A percentile compares a stretch with the other conserved stretches of the same genome.
Conservation (phyloP, 2,888 invertebrate genomes). For the Acronicta aceris region DNA sequence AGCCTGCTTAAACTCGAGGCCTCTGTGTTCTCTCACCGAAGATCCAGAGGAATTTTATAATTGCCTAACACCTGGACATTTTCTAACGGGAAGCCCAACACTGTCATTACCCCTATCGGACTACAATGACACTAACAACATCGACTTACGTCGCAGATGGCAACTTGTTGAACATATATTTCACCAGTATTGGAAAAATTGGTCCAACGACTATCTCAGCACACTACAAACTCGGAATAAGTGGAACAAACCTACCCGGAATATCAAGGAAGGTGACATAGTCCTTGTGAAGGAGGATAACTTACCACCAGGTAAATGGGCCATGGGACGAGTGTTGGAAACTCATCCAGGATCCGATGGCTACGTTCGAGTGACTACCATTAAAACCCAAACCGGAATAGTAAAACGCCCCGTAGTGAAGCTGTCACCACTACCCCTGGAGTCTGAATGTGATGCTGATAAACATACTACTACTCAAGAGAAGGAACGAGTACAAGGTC, state of each 20-base stretch:
- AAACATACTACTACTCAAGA: not conserved
- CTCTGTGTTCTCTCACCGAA: slow-evolving; percentile 15
- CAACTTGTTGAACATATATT: slow-evolving; percentile 27
- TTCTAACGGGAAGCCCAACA: slow-evolving; percentile 33
- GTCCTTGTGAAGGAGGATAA: slow-evolving; percentile 15
- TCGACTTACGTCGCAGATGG: slow-evolving; percentile 16
- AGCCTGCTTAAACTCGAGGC: slow-evolving; percentile 2
- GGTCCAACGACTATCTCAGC: slow-evolving; percentile 19
- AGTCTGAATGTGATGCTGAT: not conserved
- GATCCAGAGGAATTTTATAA: slow-evolving; percentile 43
- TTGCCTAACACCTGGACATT: slow-evolving; percentile 50
- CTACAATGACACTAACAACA: not conserved
- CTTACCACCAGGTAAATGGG: slow-evolving; percentile 14
- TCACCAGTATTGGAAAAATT: slow-evolving; percentile 21
- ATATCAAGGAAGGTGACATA: slow-evolving; percentile 16
- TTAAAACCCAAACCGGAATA: slow-evolving; percentile 3
- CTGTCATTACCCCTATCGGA: slow-evolving; percentile 10
- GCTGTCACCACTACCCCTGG: slow-evolving; percentile 3
- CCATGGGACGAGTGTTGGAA: slow-evolving; percentile 1
- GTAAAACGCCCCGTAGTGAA: slow-evolving; percentile 5
- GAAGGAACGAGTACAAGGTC: no score
- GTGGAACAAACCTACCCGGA: slow-evolving; percentile 8
- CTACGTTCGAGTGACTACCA: not conserved
- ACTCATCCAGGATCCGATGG: slow-evolving; percentile 8
- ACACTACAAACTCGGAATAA: slow-evolving; percentile 18